Percentiles rank a stretch among this genome's conserved stretches.
Evolutionary conservation across 2,113 vertebrate species (phyloP).

Genomic region (Myotis lucifugus): DNA sequence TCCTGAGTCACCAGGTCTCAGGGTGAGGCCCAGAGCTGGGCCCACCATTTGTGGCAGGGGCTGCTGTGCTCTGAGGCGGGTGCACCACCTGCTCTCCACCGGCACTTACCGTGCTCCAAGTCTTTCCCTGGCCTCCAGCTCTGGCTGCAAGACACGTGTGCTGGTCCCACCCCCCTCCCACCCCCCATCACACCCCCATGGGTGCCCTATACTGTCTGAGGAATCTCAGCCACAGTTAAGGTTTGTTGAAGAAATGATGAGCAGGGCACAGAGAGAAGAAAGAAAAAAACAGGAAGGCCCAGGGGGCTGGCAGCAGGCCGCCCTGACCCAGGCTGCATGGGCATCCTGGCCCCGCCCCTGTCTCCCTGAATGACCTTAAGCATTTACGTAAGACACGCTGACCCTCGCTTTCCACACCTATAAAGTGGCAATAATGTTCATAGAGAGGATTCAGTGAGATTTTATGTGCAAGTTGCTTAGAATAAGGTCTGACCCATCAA

Average conservation of each 20-base stretch:
- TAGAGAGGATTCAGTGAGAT: not conserved
- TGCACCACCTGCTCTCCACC: rapidly evolving
- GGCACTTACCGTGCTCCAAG: not conserved
- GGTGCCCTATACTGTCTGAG: not conserved
- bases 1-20: not conserved
- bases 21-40: not conserved
- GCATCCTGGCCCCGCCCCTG: not conserved
- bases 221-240: not conserved
- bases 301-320: not conserved
- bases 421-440: not conserved
- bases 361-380: not conserved
- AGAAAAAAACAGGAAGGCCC: not conserved
- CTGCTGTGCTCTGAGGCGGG: not conserved
- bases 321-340: rapidly evolving
- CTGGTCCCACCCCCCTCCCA: too few relatives aligned
- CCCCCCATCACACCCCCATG: too few relatives aligned
- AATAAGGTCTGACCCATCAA: not conserved
- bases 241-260: not conserved
- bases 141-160: not conserved
- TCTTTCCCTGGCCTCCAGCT: not conserved
- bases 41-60: not conserved
- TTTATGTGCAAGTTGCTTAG: not conserved
- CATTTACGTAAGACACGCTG: not conserved
- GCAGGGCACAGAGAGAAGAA: not conserved
- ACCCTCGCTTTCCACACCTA: not conserved